These are phyloP conservation scores for Daktulosphaira vitifoliae DNA, from an alignment of 1,140 invertebrate genomes.

Conservation along the genomic window DNA sequence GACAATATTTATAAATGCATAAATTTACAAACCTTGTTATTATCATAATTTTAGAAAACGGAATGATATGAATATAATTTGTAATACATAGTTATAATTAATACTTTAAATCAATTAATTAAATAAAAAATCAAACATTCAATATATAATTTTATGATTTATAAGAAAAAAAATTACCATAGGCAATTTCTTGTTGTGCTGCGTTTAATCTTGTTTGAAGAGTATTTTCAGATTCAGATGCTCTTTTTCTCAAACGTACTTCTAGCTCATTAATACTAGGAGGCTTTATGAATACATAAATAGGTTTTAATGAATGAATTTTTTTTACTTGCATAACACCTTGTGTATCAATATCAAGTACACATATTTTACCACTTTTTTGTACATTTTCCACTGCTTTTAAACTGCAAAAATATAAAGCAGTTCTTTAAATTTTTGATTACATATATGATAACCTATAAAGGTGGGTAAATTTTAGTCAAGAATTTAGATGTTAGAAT, in stretches of 20 bases:
- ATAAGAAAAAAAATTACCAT: too few species aligned
- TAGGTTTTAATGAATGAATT: constrained; percentile 64
- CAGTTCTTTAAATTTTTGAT: neutral
- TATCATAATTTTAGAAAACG: too few species aligned
- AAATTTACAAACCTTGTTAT: too few species aligned
- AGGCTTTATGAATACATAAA: constrained; percentile 88
- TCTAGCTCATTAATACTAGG: constrained; percentile 75
- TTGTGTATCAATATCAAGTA: constrained; percentile 90
- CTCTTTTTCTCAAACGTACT: constrained; percentile 61
- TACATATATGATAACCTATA: neutral
- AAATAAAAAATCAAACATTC: constrained; percentile 7
- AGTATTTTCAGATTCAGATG: constrained; percentile 84
- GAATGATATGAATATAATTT: too few species aligned
- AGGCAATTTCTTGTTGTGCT: constrained; percentile 72
- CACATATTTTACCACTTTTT: constrained; percentile 73
- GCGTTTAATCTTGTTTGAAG: constrained; percentile 62
- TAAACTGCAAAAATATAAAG: constrained; percentile 57
- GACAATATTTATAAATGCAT: too few species aligned
- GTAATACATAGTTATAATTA: constrained; percentile 17
- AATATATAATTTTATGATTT: neutral
- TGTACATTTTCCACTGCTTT: constrained; percentile 73
- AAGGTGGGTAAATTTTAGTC: too few species aligned
- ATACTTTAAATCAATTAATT: constrained; percentile 27
- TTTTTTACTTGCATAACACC: constrained; percentile 88
- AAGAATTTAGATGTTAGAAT: too few species aligned